Conservation (phyloP, 2,113 vertebrate species). For the Cyprinus carpio region DNA sequence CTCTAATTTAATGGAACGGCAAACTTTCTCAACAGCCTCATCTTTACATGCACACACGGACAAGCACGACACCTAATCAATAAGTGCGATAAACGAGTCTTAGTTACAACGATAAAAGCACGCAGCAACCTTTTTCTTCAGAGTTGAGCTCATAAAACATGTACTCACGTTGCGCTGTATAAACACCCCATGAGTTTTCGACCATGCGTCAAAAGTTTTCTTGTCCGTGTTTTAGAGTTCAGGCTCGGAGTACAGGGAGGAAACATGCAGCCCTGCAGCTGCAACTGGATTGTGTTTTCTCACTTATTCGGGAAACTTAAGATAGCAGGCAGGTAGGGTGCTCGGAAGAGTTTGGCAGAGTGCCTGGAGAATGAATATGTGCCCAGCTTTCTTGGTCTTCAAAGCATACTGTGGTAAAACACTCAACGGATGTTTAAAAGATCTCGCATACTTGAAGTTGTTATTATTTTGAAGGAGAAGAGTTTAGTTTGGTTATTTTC, state of each 20-base stretch:
- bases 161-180: conserved; percentile 55
- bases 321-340: conserved; percentile 84
- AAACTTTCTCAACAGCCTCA: conserved; percentile 39
- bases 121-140: conserved; percentile 36
- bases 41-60: background rate
- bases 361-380: conserved; percentile 80
- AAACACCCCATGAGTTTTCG: conserved; percentile 51
- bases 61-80: conserved; percentile 7
- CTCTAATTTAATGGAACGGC: conserved; percentile 56
- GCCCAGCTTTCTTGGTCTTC: conserved; percentile 71
- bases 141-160: conserved; percentile 38
- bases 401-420: conserved; percentile 19
- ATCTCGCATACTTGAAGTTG: conserved; percentile 14
- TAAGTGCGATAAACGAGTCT: conserved; percentile 13
- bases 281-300: conserved; percentile 73
- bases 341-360: conserved; percentile 80
- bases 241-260: conserved; percentile 72
- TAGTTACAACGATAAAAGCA: background rate
- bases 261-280: conserved; percentile 70
- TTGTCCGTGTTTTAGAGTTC: conserved; percentile 63
- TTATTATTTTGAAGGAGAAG: conserved; percentile 32
- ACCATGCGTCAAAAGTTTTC: conserved; percentile 41
- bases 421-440: conserved; percentile 19
- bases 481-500: background rate
- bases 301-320: conserved; percentile 78